A percentile compares a stretch with the other conserved stretches of the same genome.
These are phyloP conservation scores for Homarus gammarus DNA, from an alignment of 2,888 invertebrate genomes.

Conservation along the genomic window DNA sequence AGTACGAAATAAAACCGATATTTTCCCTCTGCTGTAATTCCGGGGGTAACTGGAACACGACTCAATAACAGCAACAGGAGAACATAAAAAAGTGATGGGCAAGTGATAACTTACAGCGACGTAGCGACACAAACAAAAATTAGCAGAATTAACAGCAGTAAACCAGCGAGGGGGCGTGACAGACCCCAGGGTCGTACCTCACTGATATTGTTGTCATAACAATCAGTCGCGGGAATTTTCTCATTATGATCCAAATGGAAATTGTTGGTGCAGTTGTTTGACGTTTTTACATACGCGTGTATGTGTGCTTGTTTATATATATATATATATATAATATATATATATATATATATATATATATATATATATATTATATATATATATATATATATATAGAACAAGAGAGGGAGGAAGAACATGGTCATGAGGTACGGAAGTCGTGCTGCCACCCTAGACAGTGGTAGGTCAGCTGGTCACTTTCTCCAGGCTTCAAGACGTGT, in stretches of 20 bases:
- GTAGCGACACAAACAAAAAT: neutral
- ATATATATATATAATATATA: neutral
- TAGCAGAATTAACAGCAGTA: neutral
- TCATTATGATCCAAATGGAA: slow-evolving; percentile 1
- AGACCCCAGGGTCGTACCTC: neutral
- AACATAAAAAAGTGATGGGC: neutral
- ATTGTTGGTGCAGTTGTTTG: neutral
- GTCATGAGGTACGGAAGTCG: too few species aligned
- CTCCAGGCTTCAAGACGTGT: too few species aligned
- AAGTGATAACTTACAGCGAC: neutral
- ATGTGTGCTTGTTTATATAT: neutral
- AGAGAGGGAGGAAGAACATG: too few species aligned
- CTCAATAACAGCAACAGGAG: neutral
- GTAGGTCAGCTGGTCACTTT: too few species aligned
- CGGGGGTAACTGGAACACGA: neutral
- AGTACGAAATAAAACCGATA: too few species aligned
- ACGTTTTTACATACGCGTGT: neutral
- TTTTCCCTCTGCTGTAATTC: too few species aligned
- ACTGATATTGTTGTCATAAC: neutral
- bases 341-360: slow-evolving; percentile 40
- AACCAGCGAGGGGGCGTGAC: slow-evolving; percentile 1
- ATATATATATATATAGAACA: slow-evolving; percentile 42
- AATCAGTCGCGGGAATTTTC: neutral
- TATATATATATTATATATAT: slow-evolving; percentile 43
- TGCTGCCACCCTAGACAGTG: too few species aligned